Conservation (phyloP, 2,888 invertebrate genomes). For the Euplagia quadripunctaria region DNA sequence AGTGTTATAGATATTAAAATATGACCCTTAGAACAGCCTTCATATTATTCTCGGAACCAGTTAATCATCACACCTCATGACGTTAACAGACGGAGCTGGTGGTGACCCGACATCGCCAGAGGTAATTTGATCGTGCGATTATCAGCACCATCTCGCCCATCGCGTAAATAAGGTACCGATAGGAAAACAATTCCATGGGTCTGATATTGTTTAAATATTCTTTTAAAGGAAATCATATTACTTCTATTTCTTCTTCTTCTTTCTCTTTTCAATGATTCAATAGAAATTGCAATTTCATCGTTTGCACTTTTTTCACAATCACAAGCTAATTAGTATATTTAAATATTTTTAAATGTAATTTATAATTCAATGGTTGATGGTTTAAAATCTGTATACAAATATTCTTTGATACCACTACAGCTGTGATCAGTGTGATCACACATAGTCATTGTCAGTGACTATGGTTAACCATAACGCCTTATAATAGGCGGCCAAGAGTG, state of each 20-base stretch:
- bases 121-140: constrained; percentile 77
- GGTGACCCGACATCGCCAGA: constrained; percentile 49
- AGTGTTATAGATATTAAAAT: constrained; percentile 1
- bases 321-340: too few relatives aligned
- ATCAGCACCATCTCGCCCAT: constrained; percentile 67
- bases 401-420: too few relatives aligned
- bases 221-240: neutral
- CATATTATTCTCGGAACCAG: constrained; percentile 4
- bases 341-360: neutral
- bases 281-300: too few relatives aligned
- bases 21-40: neutral
- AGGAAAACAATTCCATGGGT: constrained; percentile 39
- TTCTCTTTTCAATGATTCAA: too few relatives aligned
- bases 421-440: too few relatives aligned
- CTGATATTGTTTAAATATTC: neutral
- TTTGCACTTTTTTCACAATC: too few relatives aligned
- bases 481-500: too few relatives aligned
- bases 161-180: constrained; percentile 60
- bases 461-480: too few relatives aligned
- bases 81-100: constrained; percentile 36
- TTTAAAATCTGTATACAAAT: too few relatives aligned
- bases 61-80: constrained; percentile 48
- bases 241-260: too few relatives aligned
- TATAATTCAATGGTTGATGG: neutral
- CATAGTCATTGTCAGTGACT: too few relatives aligned